Evolutionary conservation across 2,888 invertebrate species (phyloP), one percentile per base, ranked within the genome.

Genomic region (Apotomis turbidana): DNA sequence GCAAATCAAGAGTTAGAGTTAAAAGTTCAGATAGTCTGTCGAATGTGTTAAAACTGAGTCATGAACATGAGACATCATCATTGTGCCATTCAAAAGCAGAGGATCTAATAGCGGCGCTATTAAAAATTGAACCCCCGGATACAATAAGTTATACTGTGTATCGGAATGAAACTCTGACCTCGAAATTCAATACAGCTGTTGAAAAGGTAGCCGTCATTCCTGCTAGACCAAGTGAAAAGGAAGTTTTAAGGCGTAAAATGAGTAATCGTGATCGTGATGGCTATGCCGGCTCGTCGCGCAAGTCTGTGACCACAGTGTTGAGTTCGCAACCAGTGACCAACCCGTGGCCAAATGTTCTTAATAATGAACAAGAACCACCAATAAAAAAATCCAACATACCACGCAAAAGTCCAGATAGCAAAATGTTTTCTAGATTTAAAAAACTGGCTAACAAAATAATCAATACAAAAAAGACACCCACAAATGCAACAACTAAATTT

Each of bases 231-330:
- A 71, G 60, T 67, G 59, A 69, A 77, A 74, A 54, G 70, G 76
- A 70, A 36, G n/a, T 77, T 70, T 75, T 75, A 64, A 78, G 75
- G n/a, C 79, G 78, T 41, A 60, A 78, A 15, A 69, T 74, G 51
- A 88, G 84, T 72, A 78, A 52, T 89, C 91, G 10, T 81, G 83
- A 68, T 9, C 46, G 44, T 9, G 86, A 85, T 74, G 90, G 91
- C 77, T 90, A 91, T 15, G 82, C 88, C 5, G 87, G 89, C 77
- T 92, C 91, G 5, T 88, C 90, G 12, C 86, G 84, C 36, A 90
- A 86, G 71, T 91, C 90, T 76, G 76, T 89, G 77, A 84, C 86
- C 15, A 91, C 91, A 41, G 88, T 91, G n/a, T 41, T 63, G 13
- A 64, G 54, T 12, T 41, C 64, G 15, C 85, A 82, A 75, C 81